Evolutionary conservation across 1,140 invertebrate species (phyloP).

Genomic region (Macrobrachium nipponense): DNA sequence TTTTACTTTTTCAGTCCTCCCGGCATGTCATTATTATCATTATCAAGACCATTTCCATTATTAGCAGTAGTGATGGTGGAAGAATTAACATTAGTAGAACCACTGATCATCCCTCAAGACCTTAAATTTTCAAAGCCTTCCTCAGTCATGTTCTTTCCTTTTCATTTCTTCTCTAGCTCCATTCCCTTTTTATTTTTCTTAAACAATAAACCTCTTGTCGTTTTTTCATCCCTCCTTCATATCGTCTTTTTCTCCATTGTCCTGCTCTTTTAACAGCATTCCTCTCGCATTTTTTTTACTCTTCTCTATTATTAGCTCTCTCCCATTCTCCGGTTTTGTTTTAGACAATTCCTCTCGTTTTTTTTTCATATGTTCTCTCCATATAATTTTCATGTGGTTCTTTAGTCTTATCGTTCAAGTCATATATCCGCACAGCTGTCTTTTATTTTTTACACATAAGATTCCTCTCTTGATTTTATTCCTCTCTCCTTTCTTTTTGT

Average conservation of each 20-base stretch:
- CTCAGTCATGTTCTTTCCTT: background rate
- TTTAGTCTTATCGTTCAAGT: background rate
- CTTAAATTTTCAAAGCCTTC: too few species aligned
- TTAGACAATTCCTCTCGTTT: background rate
- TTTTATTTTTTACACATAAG: too few species aligned
- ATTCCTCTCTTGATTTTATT: background rate
- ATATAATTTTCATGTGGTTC: background rate
- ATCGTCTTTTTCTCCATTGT: background rate
- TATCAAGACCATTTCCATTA: background rate
- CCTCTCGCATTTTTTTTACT: background rate
- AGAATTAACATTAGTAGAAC: background rate
- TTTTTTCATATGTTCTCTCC: background rate
- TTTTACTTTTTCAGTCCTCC: too few species aligned
- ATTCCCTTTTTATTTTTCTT: too few species aligned
- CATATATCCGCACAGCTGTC: background rate
- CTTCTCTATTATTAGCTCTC: background rate
- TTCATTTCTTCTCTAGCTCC: background rate
- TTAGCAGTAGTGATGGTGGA: slow-evolving; percentile 11
- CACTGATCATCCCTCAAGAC: too few species aligned
- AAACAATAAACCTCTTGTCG: background rate
- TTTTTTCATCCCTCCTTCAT: background rate
- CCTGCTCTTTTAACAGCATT: background rate
- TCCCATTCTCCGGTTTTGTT: background rate
- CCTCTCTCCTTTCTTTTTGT: background rate
- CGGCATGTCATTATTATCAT: too few species aligned